Base-by-base conservation (phyloP, 2,113 vertebrate species). In the Setophaga kirtlandii region DNA sequence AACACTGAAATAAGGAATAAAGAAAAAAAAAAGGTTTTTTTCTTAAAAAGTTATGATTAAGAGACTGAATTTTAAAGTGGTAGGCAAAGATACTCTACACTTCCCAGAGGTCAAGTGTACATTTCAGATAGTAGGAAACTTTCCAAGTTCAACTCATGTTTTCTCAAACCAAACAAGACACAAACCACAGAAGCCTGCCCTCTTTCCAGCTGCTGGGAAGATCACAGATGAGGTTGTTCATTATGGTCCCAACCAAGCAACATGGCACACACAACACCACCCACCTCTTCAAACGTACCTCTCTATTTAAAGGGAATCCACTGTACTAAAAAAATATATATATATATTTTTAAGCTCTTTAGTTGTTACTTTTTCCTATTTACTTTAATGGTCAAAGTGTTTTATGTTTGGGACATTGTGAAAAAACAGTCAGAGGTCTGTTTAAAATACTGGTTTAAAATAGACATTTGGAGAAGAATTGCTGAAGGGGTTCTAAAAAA, bases 161-260 rank as follows among this genome's bases (percentile, higher is more conserved):
- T 75, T 86, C 65, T 75, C 79, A 89, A 96, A 89, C 65, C 78
- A 96, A 97, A 95, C 85, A 95, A 92, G 64, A 76, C 60, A 74
- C 22, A 83, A 92, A 74, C 93, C 93, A 90, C 94, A 94, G 41
- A 65, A 83, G 74, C 9, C 62, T 94, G 81, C 39, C 67, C 10
- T 85, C 53, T 87, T 50, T 79, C 52, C 56, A 87, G 64, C 39
- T 90, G 86, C 91, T 85, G 75, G 68, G 78, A 93, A 94, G 90
- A 93, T 74, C 69, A 82, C 2, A 42, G 64, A 77, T 69, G 68
- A 71, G 30, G 25, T 20, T 1, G 9, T 46, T 84, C 31, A 59
- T 63, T 52, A 49, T 11, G 62, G 69, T 52, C 62, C 52, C 55
- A 75, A 23, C 28, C 55, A 77, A 95, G 75, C 59, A 89, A 62